Base-by-base conservation (phyloP, 2,888 invertebrate species). In the Microctonus aethiopoides region DNA sequence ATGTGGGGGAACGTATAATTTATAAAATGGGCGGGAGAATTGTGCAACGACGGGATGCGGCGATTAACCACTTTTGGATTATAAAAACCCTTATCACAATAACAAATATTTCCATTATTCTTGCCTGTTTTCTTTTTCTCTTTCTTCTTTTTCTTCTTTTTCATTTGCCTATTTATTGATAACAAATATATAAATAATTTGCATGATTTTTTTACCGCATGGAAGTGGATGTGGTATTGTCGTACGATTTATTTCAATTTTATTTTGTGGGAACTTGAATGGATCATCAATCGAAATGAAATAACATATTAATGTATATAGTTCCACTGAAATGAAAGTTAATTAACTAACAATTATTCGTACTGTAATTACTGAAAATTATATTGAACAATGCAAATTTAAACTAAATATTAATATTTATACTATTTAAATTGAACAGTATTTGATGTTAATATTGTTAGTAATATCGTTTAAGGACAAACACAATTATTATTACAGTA, bases 201-300 rank as follows among this genome's bases (percentile, higher is more conserved):
- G 29, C 26, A 24, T 39, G 34, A 7, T 7, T 29, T 7, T 7
- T 5, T 10, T 32, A 61, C 61, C 64, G 29, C 65, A 61, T 66
- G 65, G 63, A 70, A 70, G 52, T 46, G 70, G 70, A 70, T 52
- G 70, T 70, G 70, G 70, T 64, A n/a, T n/a, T n/a, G n/a, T 60
- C 22, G 9, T n/a, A 13, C 3, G 29, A 24, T 24, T 32, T 22
- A 16, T 39, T 54, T 13, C 34, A 62, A 29, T 26, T 2, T 29
- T 22, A 36, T 9, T 22, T 20, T 6, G 24, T 11, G 20, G 29
- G 13, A 51, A 63, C n/a, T n/a, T n/a, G n/a, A n/a, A n/a, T n/a
- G n/a, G n/a, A 29, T 29, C 7, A 29, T 29, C 29, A 29, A 29
- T 5, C 7, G 29, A 29, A 29, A 29, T 29, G 3, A n/a, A n/a